phyloP scores from a whole-genome alignment of 2,113 vertebrate genomes.

The Planiliza haematocheilus region DNA sequence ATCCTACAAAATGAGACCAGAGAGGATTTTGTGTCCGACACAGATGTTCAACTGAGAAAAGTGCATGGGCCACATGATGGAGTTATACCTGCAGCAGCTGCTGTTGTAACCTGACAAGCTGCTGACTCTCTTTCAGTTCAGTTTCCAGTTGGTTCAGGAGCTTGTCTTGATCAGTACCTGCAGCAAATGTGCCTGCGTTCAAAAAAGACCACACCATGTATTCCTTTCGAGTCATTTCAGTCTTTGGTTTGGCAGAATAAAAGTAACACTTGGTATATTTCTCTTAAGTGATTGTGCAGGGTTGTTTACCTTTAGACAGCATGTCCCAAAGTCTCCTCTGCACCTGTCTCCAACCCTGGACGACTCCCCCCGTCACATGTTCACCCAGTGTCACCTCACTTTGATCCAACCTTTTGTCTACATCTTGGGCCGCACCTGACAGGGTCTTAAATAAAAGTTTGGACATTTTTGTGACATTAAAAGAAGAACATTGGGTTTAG shows the following conservation, averaged over 20 bases:
- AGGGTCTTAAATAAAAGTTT: conserved; percentile 57
- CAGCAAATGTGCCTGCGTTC: conserved; percentile 48
- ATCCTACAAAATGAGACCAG: conserved; percentile 66
- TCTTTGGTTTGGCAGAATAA: not conserved
- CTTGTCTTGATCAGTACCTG: conserved; percentile 83
- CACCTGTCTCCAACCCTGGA: conserved; percentile 80
- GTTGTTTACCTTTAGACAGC: conserved; percentile 55
- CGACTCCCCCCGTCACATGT: conserved; percentile 78
- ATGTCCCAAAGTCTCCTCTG: conserved; percentile 71
- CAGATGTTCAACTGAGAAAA: not conserved
- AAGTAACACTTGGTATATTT: not conserved
- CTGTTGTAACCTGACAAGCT: conserved; percentile 81
- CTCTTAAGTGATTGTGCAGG: fast-evolving
- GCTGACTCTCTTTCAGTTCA: conserved; percentile 79
- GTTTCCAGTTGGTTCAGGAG: conserved; percentile 77
- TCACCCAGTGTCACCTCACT: conserved; percentile 71
- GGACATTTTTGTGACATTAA: not conserved
- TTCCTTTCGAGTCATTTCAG: not conserved
- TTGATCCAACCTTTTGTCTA: conserved; percentile 61
- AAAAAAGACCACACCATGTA: not conserved
- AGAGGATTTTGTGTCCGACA: not conserved
- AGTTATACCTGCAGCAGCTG: conserved; percentile 81
- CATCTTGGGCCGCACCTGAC: conserved; percentile 14
- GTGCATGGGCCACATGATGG: not conserved
- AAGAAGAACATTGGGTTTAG: not conserved